Evolutionary conservation across 2,888 invertebrate species (phyloP), one percentile per base, ranked within the genome.

Genomic region (Pseudococcus viburni): DNA sequence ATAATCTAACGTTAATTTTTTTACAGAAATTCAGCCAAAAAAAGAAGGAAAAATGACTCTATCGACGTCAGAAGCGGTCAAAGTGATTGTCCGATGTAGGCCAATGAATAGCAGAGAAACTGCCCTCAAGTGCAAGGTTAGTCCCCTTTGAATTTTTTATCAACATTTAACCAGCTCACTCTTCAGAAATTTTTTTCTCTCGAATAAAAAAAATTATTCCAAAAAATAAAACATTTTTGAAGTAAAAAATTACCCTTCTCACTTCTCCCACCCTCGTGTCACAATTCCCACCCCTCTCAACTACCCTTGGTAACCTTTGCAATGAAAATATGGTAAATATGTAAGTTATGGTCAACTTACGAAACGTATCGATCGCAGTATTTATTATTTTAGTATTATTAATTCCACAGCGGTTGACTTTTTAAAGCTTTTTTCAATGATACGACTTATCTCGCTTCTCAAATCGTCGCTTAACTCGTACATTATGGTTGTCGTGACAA

Each of bases 61-160:
- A 39, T 89, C 89, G 85, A 89, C 89, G 46, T 90, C 90, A 48
- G 96, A 96, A 92, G 93, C 94, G 90, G 96, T 96, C 88, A 95
- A 95, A 92, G 96, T 96, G 86, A 95, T 96, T 89, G 96, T 96
- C 90, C 92, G 96, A 93, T 97, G 97, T 93, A 95, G 97, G 86
- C 97, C 97, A 39, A 95, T 96, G 94, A 96, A 96, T 92, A 93
- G 93, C 89, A 93, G 95, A 90, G 97, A 97, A 92, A 93, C 93
- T 85, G 93, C 93, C 85, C 92, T 94, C 89, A 94, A 94, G 90
- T 95, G 95, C 92, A 93, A 94, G 92, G 94, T 94, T 84, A 88
- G 84, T 64, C 22, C 0, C 33, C 33, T 9, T 19, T 19, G n/a
- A 33, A 87, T 80, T 51, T 88, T 84, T 64, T 68, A 64, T 86